Percentiles rank a stretch among this genome's conserved stretches.
Conservation (phyloP, 2,113 vertebrate genomes). For the Lichenostomus cassidix region DNA sequence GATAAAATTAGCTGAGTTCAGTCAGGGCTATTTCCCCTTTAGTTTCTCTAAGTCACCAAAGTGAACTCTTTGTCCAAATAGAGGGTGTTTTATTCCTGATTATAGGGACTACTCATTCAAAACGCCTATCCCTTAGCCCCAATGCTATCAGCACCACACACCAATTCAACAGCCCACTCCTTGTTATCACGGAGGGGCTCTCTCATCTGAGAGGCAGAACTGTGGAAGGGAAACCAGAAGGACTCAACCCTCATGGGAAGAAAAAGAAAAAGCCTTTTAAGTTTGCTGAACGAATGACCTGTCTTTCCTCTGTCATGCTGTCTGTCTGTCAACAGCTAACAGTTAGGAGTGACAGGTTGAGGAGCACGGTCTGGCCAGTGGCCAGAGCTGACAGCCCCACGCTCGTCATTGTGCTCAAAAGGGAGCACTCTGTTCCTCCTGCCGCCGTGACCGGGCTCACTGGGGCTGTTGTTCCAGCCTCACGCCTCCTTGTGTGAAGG, state of each 20-base stretch:
- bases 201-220: not conserved
- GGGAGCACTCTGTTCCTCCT: constrained; percentile 38
- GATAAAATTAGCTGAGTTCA: not conserved
- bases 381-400: not conserved
- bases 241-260: not conserved
- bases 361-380: not conserved
- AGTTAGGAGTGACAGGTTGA: not conserved
- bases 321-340: not conserved
- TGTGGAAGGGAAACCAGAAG: not conserved
- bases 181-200: not conserved
- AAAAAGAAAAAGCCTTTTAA: constrained; percentile 5
- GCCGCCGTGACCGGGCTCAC: not conserved
- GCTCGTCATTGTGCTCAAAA: not conserved
- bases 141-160: not conserved
- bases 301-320: not conserved
- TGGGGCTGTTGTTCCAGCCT: constrained; percentile 33
- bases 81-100: not conserved
- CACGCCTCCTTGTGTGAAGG: constrained; percentile 41
- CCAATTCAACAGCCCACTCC: not conserved
- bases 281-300: not conserved
- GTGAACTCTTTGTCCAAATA: not conserved
- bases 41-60: not conserved
- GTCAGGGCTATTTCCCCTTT: not conserved
- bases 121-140: not conserved
- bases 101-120: not conserved